These are phyloP conservation scores for Mythimna pallens DNA, from an alignment of 2,888 invertebrate genomes.

Conservation along the genomic window DNA sequence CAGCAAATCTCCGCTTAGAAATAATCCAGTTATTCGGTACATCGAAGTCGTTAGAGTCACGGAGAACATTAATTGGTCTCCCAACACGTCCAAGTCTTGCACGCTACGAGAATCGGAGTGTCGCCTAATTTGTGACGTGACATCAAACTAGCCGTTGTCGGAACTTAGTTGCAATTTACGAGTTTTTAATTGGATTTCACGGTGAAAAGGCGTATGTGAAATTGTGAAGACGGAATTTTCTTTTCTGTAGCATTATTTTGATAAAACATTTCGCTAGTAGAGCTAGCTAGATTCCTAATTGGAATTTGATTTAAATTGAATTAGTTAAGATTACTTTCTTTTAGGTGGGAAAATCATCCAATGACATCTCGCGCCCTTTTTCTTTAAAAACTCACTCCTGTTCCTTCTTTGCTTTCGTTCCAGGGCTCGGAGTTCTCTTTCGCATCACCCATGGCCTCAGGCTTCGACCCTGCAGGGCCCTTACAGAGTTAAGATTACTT, in stretches of 20 bases:
- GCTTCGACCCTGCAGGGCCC: no score
- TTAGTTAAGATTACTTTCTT: not conserved
- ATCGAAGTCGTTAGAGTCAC: conserved; percentile 54
- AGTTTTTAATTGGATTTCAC: conserved; percentile 51
- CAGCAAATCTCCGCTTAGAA: conserved; percentile 59
- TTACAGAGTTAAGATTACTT: not conserved
- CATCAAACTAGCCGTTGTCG: conserved; percentile 26
- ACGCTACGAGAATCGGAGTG: conserved; percentile 47
- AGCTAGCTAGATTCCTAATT: conserved; percentile 6
- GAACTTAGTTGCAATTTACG: conserved; percentile 45
- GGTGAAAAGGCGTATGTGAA: conserved; percentile 5
- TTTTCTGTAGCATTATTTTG: not conserved
- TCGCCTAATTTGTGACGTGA: conserved; percentile 56
- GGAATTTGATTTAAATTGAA: not conserved
- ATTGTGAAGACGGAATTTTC: conserved; percentile 12
- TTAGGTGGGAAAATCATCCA: no score
- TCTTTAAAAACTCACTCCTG: no score
- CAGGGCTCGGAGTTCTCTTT: no score
- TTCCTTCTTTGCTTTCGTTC: no score
- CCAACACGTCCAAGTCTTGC: conserved; percentile 53
- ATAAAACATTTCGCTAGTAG: not conserved
- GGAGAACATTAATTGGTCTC: conserved; percentile 58
- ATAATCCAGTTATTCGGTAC: conserved; percentile 58
- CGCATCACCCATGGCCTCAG: no score
- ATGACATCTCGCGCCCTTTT: no score